These are phyloP conservation scores for Sinonovacula constricta DNA, from an alignment of 1,140 invertebrate species.

Conservation along the genomic window DNA sequence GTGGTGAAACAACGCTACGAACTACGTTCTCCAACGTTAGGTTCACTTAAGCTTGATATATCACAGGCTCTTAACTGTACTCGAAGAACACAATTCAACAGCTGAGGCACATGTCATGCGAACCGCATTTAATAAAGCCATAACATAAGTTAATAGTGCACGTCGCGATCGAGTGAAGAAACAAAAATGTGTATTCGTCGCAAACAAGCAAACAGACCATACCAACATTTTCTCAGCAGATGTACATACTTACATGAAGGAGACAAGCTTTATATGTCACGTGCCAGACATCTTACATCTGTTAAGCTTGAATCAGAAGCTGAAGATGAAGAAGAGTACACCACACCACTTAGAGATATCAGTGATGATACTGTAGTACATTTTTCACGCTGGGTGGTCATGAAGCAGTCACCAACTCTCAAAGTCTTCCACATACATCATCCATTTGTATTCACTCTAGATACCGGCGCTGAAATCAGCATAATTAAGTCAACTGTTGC, in stretches of 20 bases:
- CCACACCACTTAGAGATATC: background rate
- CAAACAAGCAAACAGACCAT: background rate
- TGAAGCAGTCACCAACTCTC: slow-evolving; percentile 40
- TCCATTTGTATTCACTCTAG: slow-evolving; percentile 26
- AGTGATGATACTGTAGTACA: background rate
- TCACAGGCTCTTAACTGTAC: background rate
- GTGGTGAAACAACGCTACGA: too few species aligned
- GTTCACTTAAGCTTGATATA: background rate
- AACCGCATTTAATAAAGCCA: background rate
- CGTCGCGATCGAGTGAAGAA: background rate
- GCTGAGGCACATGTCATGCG: background rate
- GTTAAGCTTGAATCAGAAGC: background rate
- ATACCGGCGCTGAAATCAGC: slow-evolving; percentile 46
- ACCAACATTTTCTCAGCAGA: slow-evolving; percentile 9
- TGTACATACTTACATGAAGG: background rate
- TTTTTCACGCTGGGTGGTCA: background rate
- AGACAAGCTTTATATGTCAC: background rate
- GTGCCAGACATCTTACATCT: background rate
- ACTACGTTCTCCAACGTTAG: background rate
- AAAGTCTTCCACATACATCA: slow-evolving; percentile 32
- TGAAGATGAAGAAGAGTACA: background rate
- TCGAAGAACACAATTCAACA: background rate
- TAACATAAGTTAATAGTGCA: background rate
- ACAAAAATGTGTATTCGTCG: background rate
- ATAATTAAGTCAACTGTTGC: slow-evolving; percentile 37